Evolutionary conservation across 2,888 invertebrate genomes (phyloP).

Genomic region (Drosophila anomalata): DNA sequence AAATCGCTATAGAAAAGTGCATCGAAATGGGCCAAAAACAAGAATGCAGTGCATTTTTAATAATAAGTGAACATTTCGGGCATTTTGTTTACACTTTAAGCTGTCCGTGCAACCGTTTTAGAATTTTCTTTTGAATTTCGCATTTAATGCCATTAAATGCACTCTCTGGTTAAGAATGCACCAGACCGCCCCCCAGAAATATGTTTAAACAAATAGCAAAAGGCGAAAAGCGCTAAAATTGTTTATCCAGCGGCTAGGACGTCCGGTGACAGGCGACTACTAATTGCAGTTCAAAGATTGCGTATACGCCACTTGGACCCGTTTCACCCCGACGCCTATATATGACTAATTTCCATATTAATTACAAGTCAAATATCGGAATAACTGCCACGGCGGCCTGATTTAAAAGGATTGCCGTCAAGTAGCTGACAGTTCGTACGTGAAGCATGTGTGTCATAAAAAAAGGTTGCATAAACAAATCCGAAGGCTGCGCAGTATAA

Average conservation of each 20-base stretch:
- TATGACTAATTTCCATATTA: conserved; percentile 58
- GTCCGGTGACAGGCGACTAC: conserved; percentile 51
- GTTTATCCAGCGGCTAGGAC: conserved; percentile 34
- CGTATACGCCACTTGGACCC: conserved; percentile 64
- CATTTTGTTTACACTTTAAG: conserved; percentile 76
- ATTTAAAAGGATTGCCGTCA: conserved; percentile 60
- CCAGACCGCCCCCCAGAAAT: conserved; percentile 32
- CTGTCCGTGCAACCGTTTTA: conserved; percentile 52
- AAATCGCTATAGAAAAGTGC: conserved; percentile 68
- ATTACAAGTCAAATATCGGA: conserved; percentile 45
- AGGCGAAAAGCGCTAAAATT: conserved; percentile 31
- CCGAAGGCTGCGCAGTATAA: conserved; percentile 52
- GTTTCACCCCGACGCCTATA: conserved; percentile 12
- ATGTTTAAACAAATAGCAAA: conserved; percentile 71
- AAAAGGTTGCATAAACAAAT: conserved; percentile 66
- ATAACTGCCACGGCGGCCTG: conserved; percentile 39
- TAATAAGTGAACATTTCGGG: conserved; percentile 69
- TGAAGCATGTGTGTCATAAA: conserved; percentile 54
- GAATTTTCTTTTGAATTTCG: conserved; percentile 56
- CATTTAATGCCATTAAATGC: conserved; percentile 70
- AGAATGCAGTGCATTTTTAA: conserved; percentile 59
- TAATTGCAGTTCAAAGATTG: conserved; percentile 69
- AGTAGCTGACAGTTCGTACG: conserved; percentile 53
- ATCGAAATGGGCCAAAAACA: conserved; percentile 69
- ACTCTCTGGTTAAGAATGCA: conserved; percentile 74